phyloP scores from a whole-genome alignment of 2,113 vertebrate genomes.

The Xenopus laevis region DNA sequence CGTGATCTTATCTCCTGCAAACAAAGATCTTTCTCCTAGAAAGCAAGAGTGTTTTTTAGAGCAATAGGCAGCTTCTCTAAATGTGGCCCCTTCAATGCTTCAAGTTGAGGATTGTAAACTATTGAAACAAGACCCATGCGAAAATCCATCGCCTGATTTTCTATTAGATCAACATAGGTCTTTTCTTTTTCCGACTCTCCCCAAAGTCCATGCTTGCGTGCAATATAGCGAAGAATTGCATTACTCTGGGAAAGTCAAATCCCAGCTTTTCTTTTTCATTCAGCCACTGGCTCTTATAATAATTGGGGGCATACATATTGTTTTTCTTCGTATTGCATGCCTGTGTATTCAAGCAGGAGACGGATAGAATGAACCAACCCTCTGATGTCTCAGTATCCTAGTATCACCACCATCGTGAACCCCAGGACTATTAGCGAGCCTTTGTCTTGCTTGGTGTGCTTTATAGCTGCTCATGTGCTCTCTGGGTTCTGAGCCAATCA shows the following conservation, averaged over 20 bases:
- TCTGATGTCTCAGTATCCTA: constrained; percentile 82
- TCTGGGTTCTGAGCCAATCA: neutral
- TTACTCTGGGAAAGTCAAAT: constrained; percentile 86
- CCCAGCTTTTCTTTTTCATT: constrained; percentile 76
- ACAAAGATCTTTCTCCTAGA: constrained; percentile 77
- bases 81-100: constrained; percentile 69
- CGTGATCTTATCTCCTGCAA: constrained; percentile 85
- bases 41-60: constrained; percentile 77
- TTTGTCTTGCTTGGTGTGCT: too few species aligned
- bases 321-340: constrained; percentile 73
- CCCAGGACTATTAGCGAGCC: too few species aligned
- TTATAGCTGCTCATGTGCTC: neutral
- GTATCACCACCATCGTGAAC: constrained; percentile 57
- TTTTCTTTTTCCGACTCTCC: constrained; percentile 82
- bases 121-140: constrained; percentile 72
- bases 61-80: constrained; percentile 61
- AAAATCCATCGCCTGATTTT: constrained; percentile 88
- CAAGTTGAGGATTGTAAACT: constrained; percentile 74
- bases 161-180: constrained; percentile 74
- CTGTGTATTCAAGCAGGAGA: constrained; percentile 82
- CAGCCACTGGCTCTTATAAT: constrained; percentile 77
- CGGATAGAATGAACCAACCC: constrained; percentile 81
- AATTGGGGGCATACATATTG: constrained; percentile 75
- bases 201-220: constrained; percentile 84
- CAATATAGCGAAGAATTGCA: constrained; percentile 87